These are phyloP conservation scores for Ursus arctos DNA, from an alignment of 2,113 vertebrate genomes.

Conservation along the genomic window DNA sequence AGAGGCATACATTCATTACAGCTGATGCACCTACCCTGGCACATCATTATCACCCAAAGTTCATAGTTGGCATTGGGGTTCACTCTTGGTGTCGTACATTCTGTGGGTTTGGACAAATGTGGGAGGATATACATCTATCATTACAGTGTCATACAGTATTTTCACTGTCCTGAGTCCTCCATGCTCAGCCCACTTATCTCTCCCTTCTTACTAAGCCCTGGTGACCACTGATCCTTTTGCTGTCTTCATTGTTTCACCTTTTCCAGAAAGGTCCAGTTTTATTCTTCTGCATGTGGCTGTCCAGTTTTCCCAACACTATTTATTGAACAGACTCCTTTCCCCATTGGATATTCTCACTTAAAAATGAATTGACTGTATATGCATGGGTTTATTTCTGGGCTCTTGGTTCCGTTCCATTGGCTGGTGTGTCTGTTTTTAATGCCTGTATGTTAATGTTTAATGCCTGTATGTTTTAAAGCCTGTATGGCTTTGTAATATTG, in stretches of 20 bases:
- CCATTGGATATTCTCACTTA: background rate
- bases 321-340: background rate
- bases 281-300: background rate
- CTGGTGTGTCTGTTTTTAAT: background rate
- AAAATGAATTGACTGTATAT: background rate
- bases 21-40: background rate
- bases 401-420: background rate
- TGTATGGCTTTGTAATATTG: background rate
- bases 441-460: background rate
- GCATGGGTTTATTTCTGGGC: background rate
- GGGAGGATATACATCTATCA: fast-evolving
- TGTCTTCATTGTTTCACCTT: background rate
- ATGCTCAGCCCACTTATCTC: no score
- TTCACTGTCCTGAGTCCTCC: background rate
- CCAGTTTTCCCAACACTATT: background rate
- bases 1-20: background rate
- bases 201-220: background rate
- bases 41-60: background rate
- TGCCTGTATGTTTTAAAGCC: background rate
- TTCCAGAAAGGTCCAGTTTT: background rate
- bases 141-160: fast-evolving
- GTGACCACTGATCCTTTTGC: background rate
- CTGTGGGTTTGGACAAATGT: background rate
- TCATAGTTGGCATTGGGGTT: no score
- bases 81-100: background rate